Evolutionary conservation across 2,888 invertebrate species (phyloP).

Genomic region (Lepetodrilus schrolli): DNA sequence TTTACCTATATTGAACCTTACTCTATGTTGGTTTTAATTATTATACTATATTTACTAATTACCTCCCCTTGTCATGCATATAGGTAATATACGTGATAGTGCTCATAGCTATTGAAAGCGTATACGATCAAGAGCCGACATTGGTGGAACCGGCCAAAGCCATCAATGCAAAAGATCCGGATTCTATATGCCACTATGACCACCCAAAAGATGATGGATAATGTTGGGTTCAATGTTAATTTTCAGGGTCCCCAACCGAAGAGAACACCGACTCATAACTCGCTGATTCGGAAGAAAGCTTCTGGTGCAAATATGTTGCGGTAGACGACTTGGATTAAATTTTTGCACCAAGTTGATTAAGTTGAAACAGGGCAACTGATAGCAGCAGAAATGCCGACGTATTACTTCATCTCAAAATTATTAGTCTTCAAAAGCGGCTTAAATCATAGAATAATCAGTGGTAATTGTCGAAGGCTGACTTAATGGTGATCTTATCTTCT

Average conservation of each 20-base stretch:
- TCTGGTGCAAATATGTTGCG: slow-evolving; percentile 5
- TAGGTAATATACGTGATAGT: no score
- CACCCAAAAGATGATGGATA: no score
- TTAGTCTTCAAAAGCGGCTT: slow-evolving; percentile 9
- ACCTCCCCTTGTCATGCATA: no score
- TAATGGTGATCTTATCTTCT: slow-evolving; percentile 21
- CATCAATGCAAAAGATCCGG: no score
- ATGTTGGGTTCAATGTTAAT: no score
- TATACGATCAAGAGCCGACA: no score
- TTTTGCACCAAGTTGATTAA: slow-evolving; percentile 12
- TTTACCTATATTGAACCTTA: no score
- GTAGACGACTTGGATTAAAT: neutral
- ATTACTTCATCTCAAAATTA: slow-evolving; percentile 19
- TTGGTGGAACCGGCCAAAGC: no score
- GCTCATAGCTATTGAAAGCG: no score
- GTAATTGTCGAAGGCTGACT: slow-evolving; percentile 8
- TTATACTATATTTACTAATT: no score
- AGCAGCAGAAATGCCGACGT: slow-evolving; percentile 6
- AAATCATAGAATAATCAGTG: slow-evolving; percentile 24
- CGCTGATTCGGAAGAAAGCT: neutral
- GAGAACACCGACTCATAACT: neutral
- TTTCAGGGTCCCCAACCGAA: neutral
- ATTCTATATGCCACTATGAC: no score
- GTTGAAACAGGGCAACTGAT: neutral
- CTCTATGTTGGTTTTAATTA: no score